phyloP scores from a whole-genome alignment of 2,888 invertebrate species.

The Ormia ochracea region DNA sequence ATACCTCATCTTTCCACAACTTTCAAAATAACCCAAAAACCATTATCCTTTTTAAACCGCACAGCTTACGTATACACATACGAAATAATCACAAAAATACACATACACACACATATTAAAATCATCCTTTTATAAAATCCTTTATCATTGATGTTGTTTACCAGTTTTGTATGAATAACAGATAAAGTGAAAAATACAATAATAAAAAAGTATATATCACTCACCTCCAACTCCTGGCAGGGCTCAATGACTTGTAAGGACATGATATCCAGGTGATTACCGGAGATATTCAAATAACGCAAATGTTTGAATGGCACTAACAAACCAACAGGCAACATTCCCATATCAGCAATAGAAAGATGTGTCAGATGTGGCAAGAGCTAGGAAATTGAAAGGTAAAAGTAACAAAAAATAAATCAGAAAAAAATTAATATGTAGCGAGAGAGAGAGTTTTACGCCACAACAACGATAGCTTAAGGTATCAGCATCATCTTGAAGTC shows the following conservation, averaged over 20 bases:
- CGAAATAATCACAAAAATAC: background rate
- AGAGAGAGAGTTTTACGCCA: background rate
- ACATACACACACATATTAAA: background rate
- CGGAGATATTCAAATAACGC: slow-evolving; percentile 83
- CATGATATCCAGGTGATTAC: slow-evolving; percentile 81
- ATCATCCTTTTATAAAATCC: background rate
- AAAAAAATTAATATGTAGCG: no score
- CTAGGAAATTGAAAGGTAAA: slow-evolving; percentile 66
- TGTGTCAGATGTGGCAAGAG: slow-evolving; percentile 75
- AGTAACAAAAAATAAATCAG: slow-evolving; percentile 43
- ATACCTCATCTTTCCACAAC: background rate
- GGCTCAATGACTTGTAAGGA: slow-evolving; percentile 76
- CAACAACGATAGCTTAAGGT: background rate
- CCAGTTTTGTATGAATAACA: background rate
- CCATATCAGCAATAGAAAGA: slow-evolving; percentile 76
- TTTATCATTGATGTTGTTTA: slow-evolving; percentile 9
- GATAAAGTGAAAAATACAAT: background rate
- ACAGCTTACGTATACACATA: background rate
- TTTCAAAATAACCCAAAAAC: background rate
- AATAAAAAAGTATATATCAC: slow-evolving; percentile 46
- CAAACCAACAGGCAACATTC: slow-evolving; percentile 75
- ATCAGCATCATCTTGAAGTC: slow-evolving; percentile 6
- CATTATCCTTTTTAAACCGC: slow-evolving; percentile 9
- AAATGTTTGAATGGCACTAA: slow-evolving; percentile 78
- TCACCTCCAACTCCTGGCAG: slow-evolving; percentile 75